Percentiles rank a stretch among this genome's conserved stretches.
Conservation (phyloP, 2,797 vertebrate genomes). For the Fundulus diaphanus region DNA sequence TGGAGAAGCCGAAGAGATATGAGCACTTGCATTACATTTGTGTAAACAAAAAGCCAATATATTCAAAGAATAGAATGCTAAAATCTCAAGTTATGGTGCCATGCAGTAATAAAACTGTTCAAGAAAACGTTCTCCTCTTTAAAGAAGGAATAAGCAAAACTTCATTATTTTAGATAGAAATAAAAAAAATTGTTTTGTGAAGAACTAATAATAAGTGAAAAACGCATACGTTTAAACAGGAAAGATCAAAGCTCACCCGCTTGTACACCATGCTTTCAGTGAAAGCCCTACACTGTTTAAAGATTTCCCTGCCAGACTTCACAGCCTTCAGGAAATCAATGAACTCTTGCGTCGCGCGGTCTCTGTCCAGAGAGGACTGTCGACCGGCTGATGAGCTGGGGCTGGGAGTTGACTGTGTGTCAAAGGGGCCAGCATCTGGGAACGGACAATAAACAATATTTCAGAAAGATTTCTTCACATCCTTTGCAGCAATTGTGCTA, state of each 20-base stretch:
- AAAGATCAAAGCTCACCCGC: constrained; percentile 81
- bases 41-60: background rate
- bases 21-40: background rate
- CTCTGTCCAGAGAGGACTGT: constrained; percentile 85
- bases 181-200: no score
- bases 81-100: background rate
- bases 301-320: constrained; percentile 91
- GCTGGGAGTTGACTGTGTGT: constrained; percentile 83
- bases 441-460: constrained; percentile 39
- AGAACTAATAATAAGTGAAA: no score
- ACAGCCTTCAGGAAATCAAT: constrained; percentile 93
- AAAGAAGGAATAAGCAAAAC: no score
- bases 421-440: constrained; percentile 83
- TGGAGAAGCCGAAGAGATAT: background rate
- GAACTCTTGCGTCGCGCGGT: constrained; percentile 89
- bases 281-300: constrained; percentile 93
- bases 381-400: constrained; percentile 86
- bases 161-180: no score
- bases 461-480: background rate
- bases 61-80: background rate
- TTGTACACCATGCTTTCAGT: constrained; percentile 89
- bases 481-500: background rate
- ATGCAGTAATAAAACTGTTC: background rate
- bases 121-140: background rate
- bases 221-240: background rate